Conservation (phyloP, 2,888 invertebrate species). For the Lochmaea capreae region DNA sequence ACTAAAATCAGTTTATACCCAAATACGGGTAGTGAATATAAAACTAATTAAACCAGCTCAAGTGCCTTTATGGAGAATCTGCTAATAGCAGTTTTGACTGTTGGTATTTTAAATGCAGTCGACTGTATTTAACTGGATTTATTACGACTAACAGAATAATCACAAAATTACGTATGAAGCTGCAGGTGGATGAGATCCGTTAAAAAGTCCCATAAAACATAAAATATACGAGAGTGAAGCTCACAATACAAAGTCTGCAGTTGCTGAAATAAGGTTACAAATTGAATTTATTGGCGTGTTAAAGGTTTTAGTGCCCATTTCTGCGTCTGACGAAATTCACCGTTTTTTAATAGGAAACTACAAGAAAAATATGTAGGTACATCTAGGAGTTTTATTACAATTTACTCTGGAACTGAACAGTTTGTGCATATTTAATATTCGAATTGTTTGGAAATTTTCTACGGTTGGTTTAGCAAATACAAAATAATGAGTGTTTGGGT, state of each 20-base stretch:
- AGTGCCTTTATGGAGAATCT: background rate
- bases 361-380: no score
- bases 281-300: background rate
- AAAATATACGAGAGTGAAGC: background rate
- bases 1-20: background rate
- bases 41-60: constrained; percentile 2
- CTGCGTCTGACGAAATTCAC: background rate
- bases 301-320: background rate
- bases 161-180: background rate
- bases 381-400: no score
- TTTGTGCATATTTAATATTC: no score
- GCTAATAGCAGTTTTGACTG: constrained; percentile 3
- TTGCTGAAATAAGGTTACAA: background rate
- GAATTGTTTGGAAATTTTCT: no score
- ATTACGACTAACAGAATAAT: background rate
- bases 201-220: background rate
- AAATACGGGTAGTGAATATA: background rate
- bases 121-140: constrained; percentile 5
- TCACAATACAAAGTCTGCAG: background rate
- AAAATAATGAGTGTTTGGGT: no score
- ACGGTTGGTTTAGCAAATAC: no score
- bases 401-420: no score
- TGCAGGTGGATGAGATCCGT: constrained; percentile 3
- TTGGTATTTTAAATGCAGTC: background rate
- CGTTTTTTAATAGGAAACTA: no score